Percentiles rank a stretch among this genome's conserved stretches.
These are phyloP conservation scores for Acleris laterana DNA, from an alignment of 2,888 invertebrate species.

Conservation along the genomic window DNA sequence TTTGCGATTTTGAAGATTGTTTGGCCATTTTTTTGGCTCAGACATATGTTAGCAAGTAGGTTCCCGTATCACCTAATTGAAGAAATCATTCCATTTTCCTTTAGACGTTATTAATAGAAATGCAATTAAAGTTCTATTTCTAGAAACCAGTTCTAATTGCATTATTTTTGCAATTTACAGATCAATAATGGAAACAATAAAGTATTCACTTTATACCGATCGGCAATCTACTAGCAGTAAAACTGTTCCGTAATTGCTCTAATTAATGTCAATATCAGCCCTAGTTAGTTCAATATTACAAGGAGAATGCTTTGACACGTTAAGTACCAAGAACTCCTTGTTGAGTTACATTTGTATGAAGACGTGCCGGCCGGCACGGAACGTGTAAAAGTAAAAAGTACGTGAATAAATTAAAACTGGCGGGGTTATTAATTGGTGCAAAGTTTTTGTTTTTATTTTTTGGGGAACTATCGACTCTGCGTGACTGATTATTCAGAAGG, in stretches of 20 bases:
- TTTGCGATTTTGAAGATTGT: neutral
- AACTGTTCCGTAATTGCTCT: conserved; percentile 17
- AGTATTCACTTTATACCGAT: conserved; percentile 8
- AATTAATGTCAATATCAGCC: conserved; percentile 30
- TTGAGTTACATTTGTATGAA: too few relatives aligned
- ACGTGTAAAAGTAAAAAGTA: conserved; percentile 1
- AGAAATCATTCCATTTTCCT: too few relatives aligned
- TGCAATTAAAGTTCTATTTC: neutral
- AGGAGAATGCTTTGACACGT: conserved; percentile 8
- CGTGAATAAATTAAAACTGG: conserved; percentile 25
- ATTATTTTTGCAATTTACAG: neutral
- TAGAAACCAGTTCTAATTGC: too few relatives aligned
- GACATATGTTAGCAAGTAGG: too few relatives aligned
- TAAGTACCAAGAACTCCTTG: conserved; percentile 16
- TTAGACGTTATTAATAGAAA: neutral
- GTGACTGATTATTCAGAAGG: conserved; percentile 60
- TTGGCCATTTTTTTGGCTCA: too few relatives aligned
- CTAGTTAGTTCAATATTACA: conserved; percentile 22
- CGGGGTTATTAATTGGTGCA: conserved; percentile 23
- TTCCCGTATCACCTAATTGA: too few relatives aligned
- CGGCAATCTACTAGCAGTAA: conserved; percentile 10
- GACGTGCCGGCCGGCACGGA: too few relatives aligned
- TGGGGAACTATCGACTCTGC: conserved; percentile 38
- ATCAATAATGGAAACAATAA: conserved; percentile 1
- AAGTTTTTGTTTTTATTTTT: conserved; percentile 40